Evolutionary conservation across 2,113 vertebrate species (phyloP).

Genomic region (Sapayoa aenigma): DNA sequence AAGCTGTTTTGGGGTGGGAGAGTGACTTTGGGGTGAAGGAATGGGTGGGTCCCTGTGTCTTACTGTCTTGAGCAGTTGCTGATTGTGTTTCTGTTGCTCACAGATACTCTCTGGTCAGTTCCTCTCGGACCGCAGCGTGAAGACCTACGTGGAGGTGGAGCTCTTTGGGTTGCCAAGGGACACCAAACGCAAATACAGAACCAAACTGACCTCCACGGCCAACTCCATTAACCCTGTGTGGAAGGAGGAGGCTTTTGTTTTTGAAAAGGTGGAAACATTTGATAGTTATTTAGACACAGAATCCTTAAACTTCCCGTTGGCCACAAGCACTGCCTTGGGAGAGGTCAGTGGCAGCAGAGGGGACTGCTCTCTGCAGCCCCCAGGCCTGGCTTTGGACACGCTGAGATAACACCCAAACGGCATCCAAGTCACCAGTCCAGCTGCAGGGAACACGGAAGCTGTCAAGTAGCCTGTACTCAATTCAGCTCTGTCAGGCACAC

Average conservation of each 20-base stretch:
- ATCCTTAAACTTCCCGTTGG: not conserved
- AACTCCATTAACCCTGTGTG: constrained; percentile 96
- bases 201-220: constrained; percentile 83
- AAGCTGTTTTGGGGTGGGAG: not conserved
- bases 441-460: not conserved
- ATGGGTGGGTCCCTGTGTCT: not conserved
- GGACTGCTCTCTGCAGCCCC: not conserved
- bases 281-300: not conserved
- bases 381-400: not conserved
- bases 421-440: not conserved
- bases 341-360: not conserved
- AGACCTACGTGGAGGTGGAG: constrained; percentile 92
- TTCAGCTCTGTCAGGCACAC: not conserved
- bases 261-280: constrained; percentile 87
- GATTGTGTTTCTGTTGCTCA: not conserved
- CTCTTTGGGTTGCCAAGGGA: constrained; percentile 91
- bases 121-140: constrained; percentile 89
- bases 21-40: not conserved
- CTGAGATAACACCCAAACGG: not conserved
- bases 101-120: constrained; percentile 97
- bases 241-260: constrained; percentile 96
- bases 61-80: not conserved
- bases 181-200: constrained; percentile 91
- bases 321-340: not conserved
- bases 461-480: not conserved